A percentile compares a stretch with the other conserved stretches of the same genome.
phyloP scores from a whole-genome alignment of 2,888 invertebrate genomes.

The Cheilosia pagana region DNA sequence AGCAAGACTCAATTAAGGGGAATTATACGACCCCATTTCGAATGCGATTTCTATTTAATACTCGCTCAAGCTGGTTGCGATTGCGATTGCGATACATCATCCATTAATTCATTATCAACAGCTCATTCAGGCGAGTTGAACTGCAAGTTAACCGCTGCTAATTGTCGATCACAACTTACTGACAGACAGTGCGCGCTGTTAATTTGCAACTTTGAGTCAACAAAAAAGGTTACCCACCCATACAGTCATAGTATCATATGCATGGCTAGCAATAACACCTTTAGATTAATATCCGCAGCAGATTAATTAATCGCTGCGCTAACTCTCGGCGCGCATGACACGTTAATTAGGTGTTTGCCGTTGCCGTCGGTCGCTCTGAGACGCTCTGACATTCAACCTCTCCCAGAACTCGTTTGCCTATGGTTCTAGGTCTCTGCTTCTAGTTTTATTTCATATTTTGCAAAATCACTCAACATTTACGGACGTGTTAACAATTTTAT shows the following conservation, averaged over 20 bases:
- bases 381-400: constrained; percentile 62
- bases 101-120: constrained; percentile 68
- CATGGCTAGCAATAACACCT: constrained; percentile 54
- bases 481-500: constrained; percentile 74
- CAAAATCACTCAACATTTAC: constrained; percentile 70
- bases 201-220: constrained; percentile 53
- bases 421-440: constrained; percentile 28
- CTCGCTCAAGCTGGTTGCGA: not conserved
- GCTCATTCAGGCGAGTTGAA: constrained; percentile 65
- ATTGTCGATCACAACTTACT: constrained; percentile 71
- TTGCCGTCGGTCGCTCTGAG: constrained; percentile 20
- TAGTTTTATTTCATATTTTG: constrained; percentile 50
- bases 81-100: constrained; percentile 49
- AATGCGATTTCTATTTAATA: constrained; percentile 2
- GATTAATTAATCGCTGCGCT: constrained; percentile 66
- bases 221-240: constrained; percentile 11
- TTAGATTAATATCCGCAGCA: constrained; percentile 59
- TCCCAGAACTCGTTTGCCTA: not conserved
- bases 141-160: constrained; percentile 65
- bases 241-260: constrained; percentile 2
- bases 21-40: constrained; percentile 60
- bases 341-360: constrained; percentile 66
- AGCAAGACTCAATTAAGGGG: constrained; percentile 52
- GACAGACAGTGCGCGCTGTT: constrained; percentile 56
- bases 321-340: constrained; percentile 68